These are phyloP conservation scores for Amphiprion percula DNA, from an alignment of 2,113 vertebrate species.

Conservation along the genomic window DNA sequence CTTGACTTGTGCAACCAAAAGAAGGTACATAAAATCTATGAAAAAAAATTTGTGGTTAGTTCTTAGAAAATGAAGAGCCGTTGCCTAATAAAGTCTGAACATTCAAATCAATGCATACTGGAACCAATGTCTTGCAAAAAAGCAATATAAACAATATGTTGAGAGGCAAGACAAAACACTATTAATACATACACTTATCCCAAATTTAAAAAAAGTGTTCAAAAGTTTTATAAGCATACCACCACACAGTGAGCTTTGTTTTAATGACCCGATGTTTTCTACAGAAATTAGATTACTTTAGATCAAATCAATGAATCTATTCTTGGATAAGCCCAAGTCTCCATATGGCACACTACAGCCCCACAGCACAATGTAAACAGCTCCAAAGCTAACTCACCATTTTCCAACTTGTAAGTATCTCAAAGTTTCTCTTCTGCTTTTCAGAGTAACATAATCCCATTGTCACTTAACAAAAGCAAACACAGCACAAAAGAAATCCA, in stretches of 20 bases:
- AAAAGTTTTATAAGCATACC: background rate
- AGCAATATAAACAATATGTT: background rate
- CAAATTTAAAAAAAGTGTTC: background rate
- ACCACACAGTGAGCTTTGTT: background rate
- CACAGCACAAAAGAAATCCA: slow-evolving; percentile 41
- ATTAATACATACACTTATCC: background rate
- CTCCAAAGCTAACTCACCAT: slow-evolving; percentile 73
- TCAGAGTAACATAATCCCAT: slow-evolving; percentile 86
- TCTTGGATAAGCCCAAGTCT: background rate
- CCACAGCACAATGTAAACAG: background rate
- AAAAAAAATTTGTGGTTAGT: background rate
- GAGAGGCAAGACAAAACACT: background rate
- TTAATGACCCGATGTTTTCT: background rate
- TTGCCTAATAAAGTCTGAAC: slow-evolving; percentile 16
- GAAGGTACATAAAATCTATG: slow-evolving; percentile 12
- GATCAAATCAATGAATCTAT: background rate
- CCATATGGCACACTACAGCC: background rate
- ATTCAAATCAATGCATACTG: slow-evolving; percentile 16
- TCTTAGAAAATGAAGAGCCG: background rate
- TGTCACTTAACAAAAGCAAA: slow-evolving; percentile 63
- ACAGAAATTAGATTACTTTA: background rate
- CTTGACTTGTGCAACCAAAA: slow-evolving; percentile 10
- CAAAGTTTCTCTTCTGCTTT: slow-evolving; percentile 76
- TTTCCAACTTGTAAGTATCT: slow-evolving; percentile 71
- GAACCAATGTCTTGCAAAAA: background rate